A percentile compares a stretch with the other conserved stretches of the same genome.
phyloP scores from a whole-genome alignment of 92 coral and sea anemone genomes.

The Bergia puertoricense region DNA sequence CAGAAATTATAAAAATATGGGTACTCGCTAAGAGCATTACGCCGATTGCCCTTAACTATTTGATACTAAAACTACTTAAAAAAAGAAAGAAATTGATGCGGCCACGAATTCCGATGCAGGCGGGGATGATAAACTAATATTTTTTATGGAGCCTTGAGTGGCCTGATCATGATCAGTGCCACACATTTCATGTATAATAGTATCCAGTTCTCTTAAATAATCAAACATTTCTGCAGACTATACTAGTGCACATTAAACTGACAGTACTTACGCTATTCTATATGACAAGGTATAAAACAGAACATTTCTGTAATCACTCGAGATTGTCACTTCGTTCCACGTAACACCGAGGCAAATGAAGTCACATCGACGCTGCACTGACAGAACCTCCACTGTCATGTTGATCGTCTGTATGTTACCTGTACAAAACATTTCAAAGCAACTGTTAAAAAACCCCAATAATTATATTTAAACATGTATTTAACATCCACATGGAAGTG shows the following conservation, averaged over 20 bases:
- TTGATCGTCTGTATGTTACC: slow-evolving; percentile 82
- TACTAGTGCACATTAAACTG: neutral
- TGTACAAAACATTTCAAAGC: slow-evolving; percentile 23
- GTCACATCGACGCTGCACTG: slow-evolving; percentile 30
- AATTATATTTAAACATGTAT: no score
- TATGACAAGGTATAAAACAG: slow-evolving; percentile 83
- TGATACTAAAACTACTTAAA: no score
- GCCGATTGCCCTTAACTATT: no score
- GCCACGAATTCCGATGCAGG: no score
- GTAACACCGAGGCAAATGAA: slow-evolving; percentile 74
- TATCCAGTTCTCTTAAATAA: neutral
- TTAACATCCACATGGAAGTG: no score
- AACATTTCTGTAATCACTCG: slow-evolving; percentile 81
- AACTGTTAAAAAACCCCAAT: neutral
- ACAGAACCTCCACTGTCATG: slow-evolving; percentile 58
- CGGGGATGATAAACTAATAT: no score
- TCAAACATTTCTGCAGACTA: neutral
- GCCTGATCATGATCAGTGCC: no score
- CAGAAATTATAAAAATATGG: no score
- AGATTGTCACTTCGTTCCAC: slow-evolving; percentile 75
- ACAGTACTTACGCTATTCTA: slow-evolving; percentile 86
- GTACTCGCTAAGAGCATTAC: no score
- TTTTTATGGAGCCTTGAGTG: no score
- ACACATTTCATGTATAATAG: no score
- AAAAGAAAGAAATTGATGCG: no score